Conservation (phyloP, 2,113 vertebrate genomes). For the Vulpes vulpes region DNA sequence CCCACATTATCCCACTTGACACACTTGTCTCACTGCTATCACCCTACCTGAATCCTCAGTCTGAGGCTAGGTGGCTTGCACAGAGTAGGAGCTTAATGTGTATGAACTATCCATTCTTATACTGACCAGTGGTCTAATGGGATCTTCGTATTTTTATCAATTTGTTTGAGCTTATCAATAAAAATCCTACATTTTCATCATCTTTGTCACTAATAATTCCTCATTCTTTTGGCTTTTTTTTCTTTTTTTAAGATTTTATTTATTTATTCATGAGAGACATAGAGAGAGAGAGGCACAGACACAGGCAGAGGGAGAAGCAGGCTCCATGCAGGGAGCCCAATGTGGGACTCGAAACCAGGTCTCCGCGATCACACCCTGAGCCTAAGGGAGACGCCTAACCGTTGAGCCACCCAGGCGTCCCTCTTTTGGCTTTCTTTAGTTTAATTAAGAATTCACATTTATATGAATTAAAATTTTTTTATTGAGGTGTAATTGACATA, state of each 20-base stretch:
- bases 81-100: background rate
- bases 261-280: too few relatives aligned
- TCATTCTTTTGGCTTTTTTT: background rate
- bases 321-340: too few relatives aligned
- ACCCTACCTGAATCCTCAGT: background rate
- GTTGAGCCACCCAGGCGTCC: too few relatives aligned
- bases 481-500: background rate
- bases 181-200: background rate
- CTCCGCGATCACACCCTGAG: too few relatives aligned
- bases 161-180: background rate
- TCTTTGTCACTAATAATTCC: background rate
- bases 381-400: too few relatives aligned
- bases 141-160: background rate
- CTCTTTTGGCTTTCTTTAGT: background rate
- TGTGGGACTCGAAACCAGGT: too few relatives aligned
- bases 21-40: background rate
- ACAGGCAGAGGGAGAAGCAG: too few relatives aligned
- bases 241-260: too few relatives aligned
- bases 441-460: background rate
- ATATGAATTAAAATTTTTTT: constrained; percentile 4
- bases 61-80: background rate
- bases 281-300: too few relatives aligned
- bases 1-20: background rate
- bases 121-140: background rate
- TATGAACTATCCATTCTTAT: background rate